Evolutionary conservation across 2,888 invertebrate genomes (phyloP).

Genomic region (Physocephala rufipes): DNA sequence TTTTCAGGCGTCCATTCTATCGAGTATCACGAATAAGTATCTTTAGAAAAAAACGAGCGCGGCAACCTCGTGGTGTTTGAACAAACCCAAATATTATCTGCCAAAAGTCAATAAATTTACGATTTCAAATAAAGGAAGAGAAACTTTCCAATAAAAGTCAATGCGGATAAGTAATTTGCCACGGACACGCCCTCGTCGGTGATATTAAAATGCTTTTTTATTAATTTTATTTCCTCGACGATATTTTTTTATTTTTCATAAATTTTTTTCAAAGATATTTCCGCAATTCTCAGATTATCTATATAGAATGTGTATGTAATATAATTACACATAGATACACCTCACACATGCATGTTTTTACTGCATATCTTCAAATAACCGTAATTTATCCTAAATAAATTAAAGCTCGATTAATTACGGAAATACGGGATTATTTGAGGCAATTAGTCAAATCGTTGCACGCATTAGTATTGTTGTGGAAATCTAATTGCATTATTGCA

Average conservation of each 20-base stretch:
- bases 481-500: background rate
- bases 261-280: background rate
- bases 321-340: too few species aligned
- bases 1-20: background rate
- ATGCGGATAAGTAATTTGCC: slow-evolving; percentile 20
- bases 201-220: background rate
- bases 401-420: background rate
- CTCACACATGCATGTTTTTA: too few species aligned
- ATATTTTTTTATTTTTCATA: slow-evolving; percentile 28
- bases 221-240: slow-evolving; percentile 6
- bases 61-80: background rate
- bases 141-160: slow-evolving; percentile 35
- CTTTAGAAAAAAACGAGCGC: background rate
- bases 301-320: too few species aligned
- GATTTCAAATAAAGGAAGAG: slow-evolving; percentile 34
- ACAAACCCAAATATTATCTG: slow-evolving; percentile 40
- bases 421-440: slow-evolving; percentile 28
- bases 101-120: slow-evolving; percentile 49
- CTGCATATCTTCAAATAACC: too few species aligned
- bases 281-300: background rate
- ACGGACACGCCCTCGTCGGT: slow-evolving; percentile 29
- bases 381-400: slow-evolving; percentile 1
- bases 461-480: slow-evolving; percentile 7
- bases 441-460: slow-evolving; percentile 23
- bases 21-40: background rate